Conservation (phyloP, 2,797 vertebrate genomes). For the Scyliorhinus canicula region DNA sequence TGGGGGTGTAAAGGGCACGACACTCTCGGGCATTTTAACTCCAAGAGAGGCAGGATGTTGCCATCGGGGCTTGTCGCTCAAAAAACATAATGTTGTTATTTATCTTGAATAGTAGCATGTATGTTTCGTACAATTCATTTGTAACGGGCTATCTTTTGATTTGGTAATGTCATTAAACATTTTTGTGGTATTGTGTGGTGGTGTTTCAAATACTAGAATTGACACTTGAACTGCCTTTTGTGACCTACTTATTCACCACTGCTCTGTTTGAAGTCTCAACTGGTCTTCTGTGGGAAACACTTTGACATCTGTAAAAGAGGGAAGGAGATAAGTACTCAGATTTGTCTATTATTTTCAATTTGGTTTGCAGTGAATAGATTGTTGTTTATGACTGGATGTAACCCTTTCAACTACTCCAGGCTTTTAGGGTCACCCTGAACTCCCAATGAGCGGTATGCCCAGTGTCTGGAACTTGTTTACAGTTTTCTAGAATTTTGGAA, state of each 20-base stretch:
- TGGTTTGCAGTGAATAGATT: neutral
- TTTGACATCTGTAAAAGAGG: neutral
- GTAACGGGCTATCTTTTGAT: neutral
- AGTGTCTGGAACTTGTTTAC: neutral
- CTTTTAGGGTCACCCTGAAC: no score
- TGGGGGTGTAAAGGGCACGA: neutral
- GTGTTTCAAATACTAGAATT: neutral
- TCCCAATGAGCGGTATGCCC: no score
- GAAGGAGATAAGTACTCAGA: neutral
- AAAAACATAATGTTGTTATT: neutral
- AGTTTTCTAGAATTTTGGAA: no score
- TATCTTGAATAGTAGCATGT: neutral
- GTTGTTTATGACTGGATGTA: neutral
- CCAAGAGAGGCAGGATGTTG: neutral
- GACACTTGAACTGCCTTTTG: neutral
- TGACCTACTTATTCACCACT: neutral
- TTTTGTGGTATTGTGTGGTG: neutral
- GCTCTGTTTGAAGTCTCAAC: neutral
- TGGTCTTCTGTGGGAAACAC: no score
- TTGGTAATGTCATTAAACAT: neutral
- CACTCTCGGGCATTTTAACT: neutral
- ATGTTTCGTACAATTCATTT: neutral
- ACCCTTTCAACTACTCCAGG: neutral
- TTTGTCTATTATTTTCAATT: neutral
- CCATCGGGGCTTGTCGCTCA: neutral